These are phyloP conservation scores for Poeciliopsis infans DNA, from an alignment of 2,797 vertebrate species.

Conservation along the genomic window DNA sequence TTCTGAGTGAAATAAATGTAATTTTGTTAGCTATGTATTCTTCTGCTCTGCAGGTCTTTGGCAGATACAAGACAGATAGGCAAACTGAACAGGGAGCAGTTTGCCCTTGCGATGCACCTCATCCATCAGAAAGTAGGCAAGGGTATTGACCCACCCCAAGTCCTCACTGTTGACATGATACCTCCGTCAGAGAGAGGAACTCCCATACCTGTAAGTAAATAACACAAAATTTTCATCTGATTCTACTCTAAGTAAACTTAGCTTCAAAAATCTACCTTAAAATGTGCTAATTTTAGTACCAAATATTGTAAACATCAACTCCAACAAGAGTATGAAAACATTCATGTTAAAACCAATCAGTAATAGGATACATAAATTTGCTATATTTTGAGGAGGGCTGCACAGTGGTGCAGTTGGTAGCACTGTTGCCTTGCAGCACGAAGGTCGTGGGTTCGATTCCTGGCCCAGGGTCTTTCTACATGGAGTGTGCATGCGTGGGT, in stretches of 20 bases:
- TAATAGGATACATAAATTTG: too few relatives aligned
- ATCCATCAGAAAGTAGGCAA: constrained; percentile 98
- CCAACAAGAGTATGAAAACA: neutral
- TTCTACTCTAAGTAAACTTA: neutral
- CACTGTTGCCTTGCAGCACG: too few relatives aligned
- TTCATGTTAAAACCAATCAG: too few relatives aligned
- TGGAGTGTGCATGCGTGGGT: too few relatives aligned
- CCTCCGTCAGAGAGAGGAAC: constrained; percentile 92
- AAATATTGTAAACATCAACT: neutral
- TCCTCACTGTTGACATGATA: constrained; percentile 92
- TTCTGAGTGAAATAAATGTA: neutral
- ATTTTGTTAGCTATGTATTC: constrained; percentile 6
- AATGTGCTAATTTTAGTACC: neutral
- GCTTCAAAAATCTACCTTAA: neutral
- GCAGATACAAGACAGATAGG: constrained; percentile 95
- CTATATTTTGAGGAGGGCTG: too few relatives aligned
- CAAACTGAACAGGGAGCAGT: constrained; percentile 94
- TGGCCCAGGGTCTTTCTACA: too few relatives aligned
- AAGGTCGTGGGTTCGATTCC: too few relatives aligned
- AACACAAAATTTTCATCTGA: neutral
- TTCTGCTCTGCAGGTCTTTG: constrained; percentile 84
- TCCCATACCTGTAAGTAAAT: constrained; percentile 84
- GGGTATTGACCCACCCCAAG: constrained; percentile 92
- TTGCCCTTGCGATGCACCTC: constrained; percentile 94
- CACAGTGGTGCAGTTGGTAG: too few relatives aligned